Evolutionary conservation across 2,797 vertebrate genomes (phyloP).

Genomic region (Echeneis naucrates): DNA sequence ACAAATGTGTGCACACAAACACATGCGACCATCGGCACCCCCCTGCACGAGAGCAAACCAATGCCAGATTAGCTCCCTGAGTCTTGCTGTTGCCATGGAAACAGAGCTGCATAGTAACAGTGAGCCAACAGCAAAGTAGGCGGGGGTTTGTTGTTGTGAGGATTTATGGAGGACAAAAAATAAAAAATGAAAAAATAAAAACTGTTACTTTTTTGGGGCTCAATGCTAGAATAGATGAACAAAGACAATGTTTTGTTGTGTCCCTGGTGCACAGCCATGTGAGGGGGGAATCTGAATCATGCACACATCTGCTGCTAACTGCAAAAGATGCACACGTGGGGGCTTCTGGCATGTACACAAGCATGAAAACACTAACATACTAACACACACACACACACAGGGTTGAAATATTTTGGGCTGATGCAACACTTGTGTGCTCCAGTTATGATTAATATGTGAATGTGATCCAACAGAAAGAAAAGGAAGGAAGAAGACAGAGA

Average conservation of each 20-base stretch:
- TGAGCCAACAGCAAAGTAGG: slow-evolving; percentile 23
- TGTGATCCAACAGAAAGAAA: slow-evolving; percentile 20
- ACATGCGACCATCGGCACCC: slow-evolving; percentile 36
- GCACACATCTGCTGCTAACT: slow-evolving; percentile 57
- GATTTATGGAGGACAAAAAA: slow-evolving; percentile 39
- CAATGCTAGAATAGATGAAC: slow-evolving; percentile 49
- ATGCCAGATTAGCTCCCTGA: slow-evolving; percentile 52
- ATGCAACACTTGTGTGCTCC: slow-evolving; percentile 42
- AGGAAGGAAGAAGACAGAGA: neutral
- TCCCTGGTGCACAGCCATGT: neutral
- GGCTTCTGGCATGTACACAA: slow-evolving; percentile 24
- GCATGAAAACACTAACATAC: slow-evolving; percentile 1
- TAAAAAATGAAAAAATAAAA: neutral
- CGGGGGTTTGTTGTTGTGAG: slow-evolving; percentile 31
- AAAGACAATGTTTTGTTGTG: slow-evolving; percentile 25
- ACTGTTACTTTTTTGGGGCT: slow-evolving; percentile 53
- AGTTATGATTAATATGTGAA: slow-evolving; percentile 41
- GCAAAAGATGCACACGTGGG: slow-evolving; percentile 32
- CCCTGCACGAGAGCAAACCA: slow-evolving; percentile 41
- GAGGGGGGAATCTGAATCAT: slow-evolving; percentile 34
- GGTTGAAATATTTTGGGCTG: slow-evolving; percentile 16
- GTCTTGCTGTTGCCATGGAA: slow-evolving; percentile 73
- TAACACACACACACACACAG: slow-evolving; percentile 1
- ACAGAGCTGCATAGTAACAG: slow-evolving; percentile 72
- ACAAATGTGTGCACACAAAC: slow-evolving; percentile 31